Evolutionary conservation across 1,140 invertebrate species (phyloP).

Genomic region (Dendrolimus kikuchii): DNA sequence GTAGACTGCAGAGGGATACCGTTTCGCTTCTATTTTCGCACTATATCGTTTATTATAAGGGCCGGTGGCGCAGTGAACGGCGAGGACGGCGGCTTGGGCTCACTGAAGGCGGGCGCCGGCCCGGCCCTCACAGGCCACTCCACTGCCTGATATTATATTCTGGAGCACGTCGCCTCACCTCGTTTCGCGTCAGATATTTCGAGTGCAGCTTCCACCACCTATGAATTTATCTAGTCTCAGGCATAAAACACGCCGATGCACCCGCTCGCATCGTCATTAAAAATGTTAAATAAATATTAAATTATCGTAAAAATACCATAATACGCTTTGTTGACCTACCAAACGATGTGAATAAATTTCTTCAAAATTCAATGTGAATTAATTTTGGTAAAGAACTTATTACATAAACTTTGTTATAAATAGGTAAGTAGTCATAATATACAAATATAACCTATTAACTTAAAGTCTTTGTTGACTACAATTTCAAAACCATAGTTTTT

Average conservation of each 20-base stretch:
- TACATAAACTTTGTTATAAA: no score
- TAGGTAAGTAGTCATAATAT: no score
- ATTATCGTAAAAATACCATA: not conserved
- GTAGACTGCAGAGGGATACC: conserved; percentile 44
- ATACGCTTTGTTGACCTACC: not conserved
- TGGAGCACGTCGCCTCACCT: conserved; percentile 60
- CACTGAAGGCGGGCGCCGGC: conserved; percentile 26
- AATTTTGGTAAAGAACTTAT: no score
- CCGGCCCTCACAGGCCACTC: conserved; percentile 49
- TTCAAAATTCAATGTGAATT: no score
- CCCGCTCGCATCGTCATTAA: conserved; percentile 48
- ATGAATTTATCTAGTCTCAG: conserved; percentile 66
- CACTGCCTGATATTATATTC: conserved; percentile 68
- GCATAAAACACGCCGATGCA: conserved; percentile 51
- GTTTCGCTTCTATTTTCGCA: conserved; percentile 62
- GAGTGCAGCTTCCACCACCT: conserved; percentile 61
- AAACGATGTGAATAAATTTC: not conserved
- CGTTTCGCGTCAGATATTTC: conserved; percentile 61
- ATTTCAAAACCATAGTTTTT: no score
- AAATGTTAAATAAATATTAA: conserved; percentile 10
- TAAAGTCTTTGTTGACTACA: no score
- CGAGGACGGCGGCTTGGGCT: conserved; percentile 18
- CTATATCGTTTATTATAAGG: conserved; percentile 57
- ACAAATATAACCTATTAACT: no score
- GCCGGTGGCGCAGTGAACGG: conserved; percentile 22